Percentiles rank a stretch among this genome's conserved stretches.
Evolutionary conservation across 2,113 vertebrate species (phyloP).

Genomic region (Equus przewalskii): DNA sequence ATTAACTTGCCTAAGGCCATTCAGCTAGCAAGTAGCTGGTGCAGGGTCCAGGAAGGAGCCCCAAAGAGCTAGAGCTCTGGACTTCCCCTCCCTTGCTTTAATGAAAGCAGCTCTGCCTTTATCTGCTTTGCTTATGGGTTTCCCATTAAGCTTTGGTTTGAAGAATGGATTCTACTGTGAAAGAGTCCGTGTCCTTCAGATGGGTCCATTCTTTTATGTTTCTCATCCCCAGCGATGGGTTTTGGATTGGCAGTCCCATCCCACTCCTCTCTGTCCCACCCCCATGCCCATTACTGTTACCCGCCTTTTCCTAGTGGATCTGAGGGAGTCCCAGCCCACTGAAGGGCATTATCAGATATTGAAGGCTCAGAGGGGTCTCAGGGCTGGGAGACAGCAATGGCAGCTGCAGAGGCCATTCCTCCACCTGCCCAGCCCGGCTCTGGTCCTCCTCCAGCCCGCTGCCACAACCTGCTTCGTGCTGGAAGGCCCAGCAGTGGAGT

Average conservation of each 20-base stretch:
- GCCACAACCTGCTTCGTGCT: not conserved
- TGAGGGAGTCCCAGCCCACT: not conserved
- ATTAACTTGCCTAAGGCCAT: not conserved
- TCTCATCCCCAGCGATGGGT: not conserved
- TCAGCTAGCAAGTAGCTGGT: not conserved
- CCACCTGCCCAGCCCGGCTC: not conserved
- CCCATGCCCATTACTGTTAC: not conserved
- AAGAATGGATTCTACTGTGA: not conserved
- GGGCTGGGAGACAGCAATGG: not conserved
- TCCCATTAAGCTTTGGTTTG: not conserved
- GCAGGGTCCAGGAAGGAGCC: not conserved
- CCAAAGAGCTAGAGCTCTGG: no score
- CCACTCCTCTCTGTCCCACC: no score
- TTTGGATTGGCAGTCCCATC: not conserved
- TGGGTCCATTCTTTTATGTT: not conserved
- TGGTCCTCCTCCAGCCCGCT: not conserved
- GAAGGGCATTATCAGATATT: no score
- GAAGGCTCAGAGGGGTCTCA: not conserved
- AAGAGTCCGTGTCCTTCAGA: not conserved
- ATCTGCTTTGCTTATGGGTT: not conserved
- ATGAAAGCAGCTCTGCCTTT: not conserved
- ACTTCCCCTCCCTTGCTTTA: not conserved
- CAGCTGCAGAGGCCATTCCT: no score
- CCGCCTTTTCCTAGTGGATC: not conserved
- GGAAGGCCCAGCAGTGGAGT: not conserved